A percentile compares a stretch with the other conserved stretches of the same genome.
phyloP scores from a whole-genome alignment of 2,888 invertebrate genomes.

The Spisula solida region DNA sequence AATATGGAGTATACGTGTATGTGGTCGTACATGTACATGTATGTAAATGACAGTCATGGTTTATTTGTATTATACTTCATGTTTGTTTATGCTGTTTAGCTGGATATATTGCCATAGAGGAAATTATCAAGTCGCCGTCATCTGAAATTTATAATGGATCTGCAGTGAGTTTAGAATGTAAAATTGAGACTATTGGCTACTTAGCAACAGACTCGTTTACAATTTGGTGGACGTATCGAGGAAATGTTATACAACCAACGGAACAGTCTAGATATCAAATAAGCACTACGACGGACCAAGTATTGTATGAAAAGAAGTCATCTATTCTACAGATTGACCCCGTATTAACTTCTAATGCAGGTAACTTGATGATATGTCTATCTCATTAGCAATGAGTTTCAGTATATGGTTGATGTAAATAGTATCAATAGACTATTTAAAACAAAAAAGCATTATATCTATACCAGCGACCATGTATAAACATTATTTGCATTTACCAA shows the following conservation, averaged over 20 bases:
- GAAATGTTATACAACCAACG: constrained; percentile 50
- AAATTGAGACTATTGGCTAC: constrained; percentile 56
- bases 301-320: constrained; percentile 39
- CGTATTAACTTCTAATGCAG: constrained; percentile 39
- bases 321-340: constrained; percentile 47
- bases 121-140: neutral
- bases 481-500: too few relatives aligned
- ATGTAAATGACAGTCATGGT: too few relatives aligned
- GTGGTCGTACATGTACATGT: too few relatives aligned
- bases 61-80: too few relatives aligned
- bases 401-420: too few relatives aligned
- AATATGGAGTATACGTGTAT: too few relatives aligned
- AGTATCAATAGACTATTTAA: too few relatives aligned
- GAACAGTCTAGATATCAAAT: constrained; percentile 52
- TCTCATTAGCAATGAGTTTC: too few relatives aligned
- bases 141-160: constrained; percentile 54
- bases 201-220: constrained; percentile 18
- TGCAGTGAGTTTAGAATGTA: constrained; percentile 47
- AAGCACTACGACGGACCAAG: neutral
- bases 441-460: neutral
- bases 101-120: constrained; percentile 43
- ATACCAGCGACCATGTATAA: too few relatives aligned
- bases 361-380: too few relatives aligned
- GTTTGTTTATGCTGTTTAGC: constrained; percentile 44
- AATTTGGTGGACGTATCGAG: constrained; percentile 62